phyloP scores from a whole-genome alignment of 2,888 invertebrate species.

The Idaea dimidiata region DNA sequence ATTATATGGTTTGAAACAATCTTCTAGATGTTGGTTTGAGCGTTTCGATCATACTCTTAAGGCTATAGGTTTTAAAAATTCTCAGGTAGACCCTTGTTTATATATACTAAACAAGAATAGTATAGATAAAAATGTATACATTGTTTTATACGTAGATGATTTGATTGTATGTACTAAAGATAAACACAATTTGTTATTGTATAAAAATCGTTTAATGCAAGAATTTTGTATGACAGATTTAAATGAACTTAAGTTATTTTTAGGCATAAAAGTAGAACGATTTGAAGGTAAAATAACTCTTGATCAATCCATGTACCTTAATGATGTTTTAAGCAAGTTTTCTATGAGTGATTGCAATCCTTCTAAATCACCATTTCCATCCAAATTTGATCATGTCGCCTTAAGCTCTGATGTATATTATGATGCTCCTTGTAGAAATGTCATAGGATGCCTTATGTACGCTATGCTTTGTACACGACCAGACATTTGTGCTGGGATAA shows the following conservation, averaged over 20 bases:
- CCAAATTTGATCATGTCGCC: conserved; percentile 21
- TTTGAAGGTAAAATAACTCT: conserved; percentile 15
- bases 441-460: conserved; percentile 24
- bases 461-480: conserved; percentile 13
- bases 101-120: conserved; percentile 21
- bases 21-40: conserved; percentile 18
- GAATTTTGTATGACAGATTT: conserved; percentile 27
- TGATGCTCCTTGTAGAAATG: conserved; percentile 23
- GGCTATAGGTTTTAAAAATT: conserved; percentile 25
- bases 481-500: conserved; percentile 8
- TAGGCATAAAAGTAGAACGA: conserved; percentile 26
- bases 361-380: conserved; percentile 18
- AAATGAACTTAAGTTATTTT: conserved; percentile 20
- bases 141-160: conserved; percentile 28
- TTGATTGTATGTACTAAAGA: conserved; percentile 10
- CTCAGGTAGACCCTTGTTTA: conserved; percentile 24
- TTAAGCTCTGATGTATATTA: conserved; percentile 12
- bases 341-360: conserved; percentile 27
- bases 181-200: background rate
- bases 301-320: conserved; percentile 25
- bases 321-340: conserved; percentile 25
- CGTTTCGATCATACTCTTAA: conserved; percentile 22
- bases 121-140: conserved; percentile 22
- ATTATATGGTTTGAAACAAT: conserved; percentile 32
- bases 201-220: conserved; percentile 17